Evolutionary conservation across 2,888 invertebrate species (phyloP).

Genomic region (Mayetiola destructor): DNA sequence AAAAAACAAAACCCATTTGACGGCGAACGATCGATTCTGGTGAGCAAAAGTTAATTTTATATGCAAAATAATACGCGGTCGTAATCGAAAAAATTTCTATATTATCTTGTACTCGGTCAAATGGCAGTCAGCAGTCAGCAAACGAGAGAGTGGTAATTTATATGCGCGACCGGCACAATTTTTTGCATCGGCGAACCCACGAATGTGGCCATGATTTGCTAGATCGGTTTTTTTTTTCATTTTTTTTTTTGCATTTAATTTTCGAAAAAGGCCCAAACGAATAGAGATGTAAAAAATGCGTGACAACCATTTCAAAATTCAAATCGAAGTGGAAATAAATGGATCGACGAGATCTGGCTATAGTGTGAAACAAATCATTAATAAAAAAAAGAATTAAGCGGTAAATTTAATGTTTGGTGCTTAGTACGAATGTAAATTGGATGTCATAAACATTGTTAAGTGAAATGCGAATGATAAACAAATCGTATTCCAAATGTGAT

Average conservation of each 20-base stretch:
- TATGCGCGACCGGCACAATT: not conserved
- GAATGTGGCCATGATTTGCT: too few species aligned
- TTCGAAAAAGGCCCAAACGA: not conserved
- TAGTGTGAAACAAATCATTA: constrained; percentile 10
- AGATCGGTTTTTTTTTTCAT: not conserved
- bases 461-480: constrained; percentile 10
- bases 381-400: constrained; percentile 9
- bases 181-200: not conserved
- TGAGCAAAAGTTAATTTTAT: not conserved
- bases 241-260: not conserved
- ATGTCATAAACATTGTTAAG: constrained; percentile 10
- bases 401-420: not conserved
- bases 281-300: not conserved
- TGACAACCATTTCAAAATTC: too few species aligned
- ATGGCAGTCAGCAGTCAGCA: not conserved
- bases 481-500: not conserved
- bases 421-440: not conserved
- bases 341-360: not conserved
- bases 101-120: not conserved
- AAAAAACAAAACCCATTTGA: not conserved
- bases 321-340: not conserved
- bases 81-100: constrained; percentile 5
- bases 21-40: not conserved
- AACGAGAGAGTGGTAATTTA: too few species aligned
- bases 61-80: constrained; percentile 8